A percentile compares a stretch with the other conserved stretches of the same genome.
Conservation (phyloP, 2,113 vertebrate species). For the Cebus imitator region DNA sequence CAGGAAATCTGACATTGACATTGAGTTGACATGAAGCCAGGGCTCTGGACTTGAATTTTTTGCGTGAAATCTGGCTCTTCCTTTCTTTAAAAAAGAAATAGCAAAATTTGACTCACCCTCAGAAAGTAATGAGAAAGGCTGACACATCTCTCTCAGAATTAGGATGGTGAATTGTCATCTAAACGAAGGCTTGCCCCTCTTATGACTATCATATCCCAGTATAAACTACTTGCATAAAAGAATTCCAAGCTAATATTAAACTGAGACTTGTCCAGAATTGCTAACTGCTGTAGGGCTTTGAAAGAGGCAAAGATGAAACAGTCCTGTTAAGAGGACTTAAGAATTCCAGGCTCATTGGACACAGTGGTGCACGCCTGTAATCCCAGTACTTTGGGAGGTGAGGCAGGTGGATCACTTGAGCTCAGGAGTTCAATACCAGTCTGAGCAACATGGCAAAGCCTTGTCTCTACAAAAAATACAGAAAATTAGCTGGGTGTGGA, state of each 20-base stretch:
- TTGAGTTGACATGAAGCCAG: too few species aligned
- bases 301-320: not conserved
- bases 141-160: not conserved
- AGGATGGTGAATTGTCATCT: not conserved
- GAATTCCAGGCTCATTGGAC: too few species aligned
- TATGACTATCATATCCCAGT: fast-evolving
- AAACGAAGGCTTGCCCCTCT: not conserved
- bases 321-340: not conserved
- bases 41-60: not conserved
- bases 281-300: not conserved
- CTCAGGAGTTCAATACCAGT: too few species aligned
- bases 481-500: too few species aligned
- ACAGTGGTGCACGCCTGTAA: too few species aligned
- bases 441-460: too few species aligned
- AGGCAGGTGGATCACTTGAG: too few species aligned
- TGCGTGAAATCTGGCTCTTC: not conserved
- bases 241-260: not conserved
- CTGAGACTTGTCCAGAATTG: not conserved
- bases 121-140: not conserved
- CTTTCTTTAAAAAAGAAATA: not conserved
- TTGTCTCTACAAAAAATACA: too few species aligned
- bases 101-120: not conserved
- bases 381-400: too few species aligned
- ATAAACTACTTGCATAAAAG: not conserved
- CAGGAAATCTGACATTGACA: not conserved